Conservation (phyloP, 2,113 vertebrate species). For the Eulemur rufifrons region DNA sequence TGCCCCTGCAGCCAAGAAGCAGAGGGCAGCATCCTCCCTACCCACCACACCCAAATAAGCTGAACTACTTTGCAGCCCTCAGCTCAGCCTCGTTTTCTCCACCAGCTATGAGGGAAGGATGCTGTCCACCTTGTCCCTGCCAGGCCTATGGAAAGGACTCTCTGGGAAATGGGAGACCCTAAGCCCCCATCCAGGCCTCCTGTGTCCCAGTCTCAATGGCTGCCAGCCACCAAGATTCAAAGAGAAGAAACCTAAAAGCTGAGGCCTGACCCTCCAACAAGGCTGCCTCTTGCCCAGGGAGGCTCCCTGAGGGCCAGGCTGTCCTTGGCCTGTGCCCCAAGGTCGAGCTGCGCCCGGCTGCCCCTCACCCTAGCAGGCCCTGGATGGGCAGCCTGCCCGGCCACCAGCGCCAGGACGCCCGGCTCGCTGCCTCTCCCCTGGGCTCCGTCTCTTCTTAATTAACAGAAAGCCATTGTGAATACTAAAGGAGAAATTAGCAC, state of each 20-base stretch:
- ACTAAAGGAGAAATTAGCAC: constrained; percentile 87
- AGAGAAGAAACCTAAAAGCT: not conserved
- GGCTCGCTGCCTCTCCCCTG: constrained; percentile 77
- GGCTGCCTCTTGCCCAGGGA: not conserved
- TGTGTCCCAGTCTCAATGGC: not conserved
- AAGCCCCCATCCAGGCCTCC: not conserved
- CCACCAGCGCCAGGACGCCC: not conserved
- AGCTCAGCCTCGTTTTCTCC: not conserved
- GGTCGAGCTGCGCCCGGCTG: not conserved
- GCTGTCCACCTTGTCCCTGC: too few species aligned
- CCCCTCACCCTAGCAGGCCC: not conserved
- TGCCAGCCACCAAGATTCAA: not conserved
- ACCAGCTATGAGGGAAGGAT: not conserved
- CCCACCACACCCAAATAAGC: rapidly evolving
- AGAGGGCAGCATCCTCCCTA: not conserved
- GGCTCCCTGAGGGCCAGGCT: not conserved
- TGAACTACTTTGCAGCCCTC: rapidly evolving
- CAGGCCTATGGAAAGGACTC: not conserved
- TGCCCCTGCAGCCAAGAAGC: too few species aligned
- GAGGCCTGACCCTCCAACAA: not conserved
- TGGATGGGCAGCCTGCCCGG: not conserved
- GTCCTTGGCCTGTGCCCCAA: not conserved
- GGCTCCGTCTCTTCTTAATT: constrained; percentile 85
- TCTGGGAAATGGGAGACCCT: not conserved
- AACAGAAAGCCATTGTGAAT: constrained; percentile 85